A percentile compares a stretch with the other conserved stretches of the same genome.
phyloP scores from a whole-genome alignment of 2,113 vertebrate genomes.

The Callionymus lyra region DNA sequence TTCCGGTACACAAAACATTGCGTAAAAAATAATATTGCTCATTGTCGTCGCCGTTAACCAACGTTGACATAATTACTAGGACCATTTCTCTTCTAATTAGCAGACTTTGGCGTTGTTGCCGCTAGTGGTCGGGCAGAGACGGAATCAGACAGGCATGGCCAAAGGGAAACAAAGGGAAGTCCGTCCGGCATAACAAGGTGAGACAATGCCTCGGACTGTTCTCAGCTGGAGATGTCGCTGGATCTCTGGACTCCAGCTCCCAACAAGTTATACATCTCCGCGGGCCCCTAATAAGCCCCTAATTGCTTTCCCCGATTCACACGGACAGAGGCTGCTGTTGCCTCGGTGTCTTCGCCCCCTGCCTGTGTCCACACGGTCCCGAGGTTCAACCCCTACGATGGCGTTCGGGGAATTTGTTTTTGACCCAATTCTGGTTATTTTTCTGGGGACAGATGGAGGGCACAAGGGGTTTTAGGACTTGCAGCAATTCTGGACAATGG shows the following conservation, averaged over 20 bases:
- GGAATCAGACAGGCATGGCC: conserved; percentile 90
- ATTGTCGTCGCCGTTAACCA: conserved; percentile 85
- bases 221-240: conserved; percentile 87
- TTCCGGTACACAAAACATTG: conserved; percentile 87
- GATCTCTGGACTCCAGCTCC: conserved; percentile 77
- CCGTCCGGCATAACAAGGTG: conserved; percentile 86
- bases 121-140: conserved; percentile 76
- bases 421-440: too few relatives aligned
- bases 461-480: too few relatives aligned
- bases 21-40: conserved; percentile 95
- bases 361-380: neutral
- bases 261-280: conserved; percentile 80
- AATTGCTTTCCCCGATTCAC: conserved; percentile 83
- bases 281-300: conserved; percentile 87
- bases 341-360: conserved; percentile 31
- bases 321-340: conserved; percentile 49
- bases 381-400: too few relatives aligned
- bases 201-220: conserved; percentile 92
- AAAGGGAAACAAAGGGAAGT: conserved; percentile 89
- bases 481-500: too few relatives aligned
- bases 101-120: conserved; percentile 84
- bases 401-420: too few relatives aligned
- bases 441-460: too few relatives aligned
- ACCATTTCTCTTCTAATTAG: conserved; percentile 98
- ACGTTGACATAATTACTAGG: conserved; percentile 94